Conservation (phyloP, 1,140 invertebrate species). For the Drosophila ironensis region DNA sequence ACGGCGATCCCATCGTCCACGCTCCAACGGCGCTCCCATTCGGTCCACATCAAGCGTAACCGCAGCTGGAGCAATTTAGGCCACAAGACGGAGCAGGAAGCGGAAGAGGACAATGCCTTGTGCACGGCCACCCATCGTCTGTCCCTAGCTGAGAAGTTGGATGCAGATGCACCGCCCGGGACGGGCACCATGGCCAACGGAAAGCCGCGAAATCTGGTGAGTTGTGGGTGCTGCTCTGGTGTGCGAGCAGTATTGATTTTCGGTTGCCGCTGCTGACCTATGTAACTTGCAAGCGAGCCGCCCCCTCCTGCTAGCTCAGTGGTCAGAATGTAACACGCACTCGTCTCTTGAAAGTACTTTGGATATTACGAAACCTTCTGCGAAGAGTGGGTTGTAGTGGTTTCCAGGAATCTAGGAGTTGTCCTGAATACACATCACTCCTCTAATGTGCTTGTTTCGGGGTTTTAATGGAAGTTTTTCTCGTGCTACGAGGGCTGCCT, state of each 20-base stretch:
- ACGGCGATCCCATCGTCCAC: constrained; percentile 41
- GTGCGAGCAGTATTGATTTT: constrained; percentile 59
- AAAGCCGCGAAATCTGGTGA: constrained; percentile 72
- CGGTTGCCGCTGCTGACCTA: constrained; percentile 56
- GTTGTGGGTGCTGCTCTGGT: constrained; percentile 22
- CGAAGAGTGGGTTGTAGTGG: not conserved
- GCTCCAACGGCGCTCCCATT: constrained; percentile 11
- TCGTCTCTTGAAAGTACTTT: constrained; percentile 9
- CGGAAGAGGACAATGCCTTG: constrained; percentile 40
- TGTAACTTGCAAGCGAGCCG: constrained; percentile 42
- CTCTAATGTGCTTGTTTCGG: not conserved
- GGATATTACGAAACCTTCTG: constrained; percentile 32
- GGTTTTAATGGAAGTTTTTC: too few relatives aligned
- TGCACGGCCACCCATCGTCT: constrained; percentile 47
- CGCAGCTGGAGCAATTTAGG: constrained; percentile 66
- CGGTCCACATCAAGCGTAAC: constrained; percentile 44
- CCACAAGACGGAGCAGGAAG: constrained; percentile 41
- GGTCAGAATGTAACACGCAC: not conserved
- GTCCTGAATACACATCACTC: not conserved
- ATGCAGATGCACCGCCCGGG: constrained; percentile 15
- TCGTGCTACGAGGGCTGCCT: too few relatives aligned
- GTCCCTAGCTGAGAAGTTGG: constrained; percentile 25
- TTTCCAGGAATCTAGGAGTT: constrained; percentile 7
- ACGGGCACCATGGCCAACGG: constrained; percentile 38
- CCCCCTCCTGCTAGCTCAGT: constrained; percentile 17